Conservation (phyloP, 2,888 invertebrate genomes). For the Scaptomyza tumidula region DNA sequence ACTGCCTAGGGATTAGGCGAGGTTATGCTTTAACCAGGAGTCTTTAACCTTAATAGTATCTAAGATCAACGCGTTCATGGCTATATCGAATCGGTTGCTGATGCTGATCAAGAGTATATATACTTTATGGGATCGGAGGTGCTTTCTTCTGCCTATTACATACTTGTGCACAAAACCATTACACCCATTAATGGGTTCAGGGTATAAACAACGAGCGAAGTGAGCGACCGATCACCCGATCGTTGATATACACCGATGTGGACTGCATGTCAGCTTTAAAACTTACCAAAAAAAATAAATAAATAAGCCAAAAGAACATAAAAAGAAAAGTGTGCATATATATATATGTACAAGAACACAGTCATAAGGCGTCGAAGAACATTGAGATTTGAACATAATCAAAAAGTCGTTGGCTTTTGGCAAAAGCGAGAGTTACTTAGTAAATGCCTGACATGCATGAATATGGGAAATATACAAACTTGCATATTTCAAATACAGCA, state of each 20-base stretch:
- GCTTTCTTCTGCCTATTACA: no score
- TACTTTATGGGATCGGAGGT: no score
- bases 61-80: no score
- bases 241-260: conserved; percentile 33
- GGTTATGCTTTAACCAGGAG: no score
- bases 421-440: conserved; percentile 56
- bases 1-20: no score
- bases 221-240: conserved; percentile 17
- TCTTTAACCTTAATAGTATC: no score
- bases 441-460: conserved; percentile 52
- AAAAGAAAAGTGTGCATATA: background rate
- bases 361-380: conserved; percentile 21
- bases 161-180: no score
- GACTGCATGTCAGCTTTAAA: conserved; percentile 28
- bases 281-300: conserved; percentile 7
- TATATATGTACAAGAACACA: background rate
- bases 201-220: no score
- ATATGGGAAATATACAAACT: conserved; percentile 28
- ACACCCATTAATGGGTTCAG: no score
- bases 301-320: background rate
- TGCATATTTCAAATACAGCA: conserved; percentile 19
- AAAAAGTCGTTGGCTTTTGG: conserved; percentile 60
- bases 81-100: no score
- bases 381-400: conserved; percentile 48
- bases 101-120: no score